These are phyloP conservation scores for Catocala fraxini DNA, from an alignment of 2,888 invertebrate species.

Conservation along the genomic window DNA sequence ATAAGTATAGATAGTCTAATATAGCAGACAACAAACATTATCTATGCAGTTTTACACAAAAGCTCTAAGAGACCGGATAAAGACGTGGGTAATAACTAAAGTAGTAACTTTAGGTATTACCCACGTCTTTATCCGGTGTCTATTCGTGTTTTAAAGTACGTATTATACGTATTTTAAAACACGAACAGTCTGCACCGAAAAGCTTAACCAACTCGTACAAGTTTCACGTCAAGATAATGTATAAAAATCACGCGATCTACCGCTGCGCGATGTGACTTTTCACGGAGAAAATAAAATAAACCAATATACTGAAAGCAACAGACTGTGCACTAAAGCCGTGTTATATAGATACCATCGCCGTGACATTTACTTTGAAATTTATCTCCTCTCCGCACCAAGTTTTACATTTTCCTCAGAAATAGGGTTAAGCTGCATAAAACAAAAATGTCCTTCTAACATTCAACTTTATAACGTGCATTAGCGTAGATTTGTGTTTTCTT, in stretches of 20 bases:
- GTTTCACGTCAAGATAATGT: conserved; percentile 12
- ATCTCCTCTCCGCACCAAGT: conserved; percentile 1
- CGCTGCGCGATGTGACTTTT: conserved; percentile 6
- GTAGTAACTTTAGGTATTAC: too few species aligned
- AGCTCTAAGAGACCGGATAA: too few species aligned
- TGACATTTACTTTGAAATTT: conserved; percentile 15
- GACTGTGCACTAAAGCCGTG: conserved; percentile 3
- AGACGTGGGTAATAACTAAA: too few species aligned
- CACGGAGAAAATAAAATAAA: conserved; percentile 15
- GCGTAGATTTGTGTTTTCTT: conserved; percentile 4
- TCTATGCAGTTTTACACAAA: too few species aligned
- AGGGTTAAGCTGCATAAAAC: neutral
- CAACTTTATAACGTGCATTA: conserved; percentile 2
- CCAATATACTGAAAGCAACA: conserved; percentile 1
- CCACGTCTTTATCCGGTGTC: neutral
- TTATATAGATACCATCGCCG: conserved; percentile 8
- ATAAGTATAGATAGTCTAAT: too few species aligned
- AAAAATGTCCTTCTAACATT: conserved; percentile 12
- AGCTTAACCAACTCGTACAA: neutral
- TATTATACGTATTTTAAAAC: conserved; percentile 1
- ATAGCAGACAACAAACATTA: too few species aligned
- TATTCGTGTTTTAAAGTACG: too few species aligned
- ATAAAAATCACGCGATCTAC: conserved; percentile 17
- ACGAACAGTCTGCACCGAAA: conserved; percentile 4
- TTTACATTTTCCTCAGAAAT: conserved; percentile 13